Conservation (phyloP, 2,113 vertebrate genomes). For the Bubo blakistoni region DNA sequence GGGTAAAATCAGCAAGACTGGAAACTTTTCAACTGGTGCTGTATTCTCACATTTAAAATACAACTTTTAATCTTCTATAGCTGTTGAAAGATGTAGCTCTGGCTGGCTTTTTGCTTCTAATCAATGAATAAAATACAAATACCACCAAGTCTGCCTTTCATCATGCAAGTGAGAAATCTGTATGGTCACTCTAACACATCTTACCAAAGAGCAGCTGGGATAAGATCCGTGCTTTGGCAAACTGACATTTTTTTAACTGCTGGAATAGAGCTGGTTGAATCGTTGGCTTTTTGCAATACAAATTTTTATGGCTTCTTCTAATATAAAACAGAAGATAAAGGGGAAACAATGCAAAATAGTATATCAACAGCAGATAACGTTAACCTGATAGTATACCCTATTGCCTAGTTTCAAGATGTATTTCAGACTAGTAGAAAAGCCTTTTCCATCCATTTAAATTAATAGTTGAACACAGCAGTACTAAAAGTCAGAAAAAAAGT, state of each 20-base stretch:
- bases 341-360: constrained; percentile 11
- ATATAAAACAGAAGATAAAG: constrained; percentile 46
- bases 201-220: constrained; percentile 40
- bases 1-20: neutral
- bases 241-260: neutral
- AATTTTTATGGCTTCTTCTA: constrained; percentile 40
- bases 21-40: neutral
- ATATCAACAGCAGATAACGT: neutral
- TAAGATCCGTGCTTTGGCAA: constrained; percentile 39
- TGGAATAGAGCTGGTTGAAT: neutral
- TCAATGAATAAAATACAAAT: constrained; percentile 21
- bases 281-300: constrained; percentile 25
- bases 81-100: constrained; percentile 16
- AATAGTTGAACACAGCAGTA: neutral
- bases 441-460: neutral
- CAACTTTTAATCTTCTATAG: neutral
- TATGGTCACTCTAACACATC: constrained; percentile 18
- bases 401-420: neutral
- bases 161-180: constrained; percentile 27
- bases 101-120: neutral
- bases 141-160: constrained; percentile 43
- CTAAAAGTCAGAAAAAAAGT: neutral
- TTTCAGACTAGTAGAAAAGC: neutral
- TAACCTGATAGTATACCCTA: neutral
- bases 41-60: neutral